phyloP scores from a whole-genome alignment of 2,888 invertebrate genomes.

The Hololepta plana region DNA sequence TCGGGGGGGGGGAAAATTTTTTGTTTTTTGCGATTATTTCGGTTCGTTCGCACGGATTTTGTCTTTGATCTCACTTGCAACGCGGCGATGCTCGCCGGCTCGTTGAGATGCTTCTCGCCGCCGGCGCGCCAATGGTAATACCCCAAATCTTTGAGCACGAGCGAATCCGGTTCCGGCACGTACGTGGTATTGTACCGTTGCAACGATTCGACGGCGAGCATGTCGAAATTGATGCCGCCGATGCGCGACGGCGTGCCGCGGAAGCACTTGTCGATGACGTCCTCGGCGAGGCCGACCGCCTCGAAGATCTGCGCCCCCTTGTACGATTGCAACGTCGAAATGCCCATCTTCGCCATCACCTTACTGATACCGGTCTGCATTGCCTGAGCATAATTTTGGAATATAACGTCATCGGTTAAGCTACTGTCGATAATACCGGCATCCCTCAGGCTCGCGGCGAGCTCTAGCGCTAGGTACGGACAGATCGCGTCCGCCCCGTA shows the following conservation, averaged over 20 bases:
- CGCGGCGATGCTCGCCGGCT: slow-evolving; percentile 61
- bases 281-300: slow-evolving; percentile 84
- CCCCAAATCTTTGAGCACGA: slow-evolving; percentile 65
- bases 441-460: slow-evolving; percentile 68
- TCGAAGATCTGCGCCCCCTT: slow-evolving; percentile 99
- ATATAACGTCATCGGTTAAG: slow-evolving; percentile 65
- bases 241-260: slow-evolving; percentile 51
- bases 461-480: slow-evolving; percentile 90
- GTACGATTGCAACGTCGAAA: slow-evolving; percentile 94
- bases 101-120: slow-evolving; percentile 96
- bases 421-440: slow-evolving; percentile 67
- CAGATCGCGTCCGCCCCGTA: slow-evolving; percentile 98
- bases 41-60: too few relatives aligned
- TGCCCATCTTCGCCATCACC: slow-evolving; percentile 99
- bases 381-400: slow-evolving; percentile 74
- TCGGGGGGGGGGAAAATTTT: too few relatives aligned
- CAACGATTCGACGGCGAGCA: slow-evolving; percentile 70
- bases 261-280: slow-evolving; percentile 90
- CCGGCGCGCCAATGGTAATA: slow-evolving; percentile 93
- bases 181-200: slow-evolving; percentile 67
- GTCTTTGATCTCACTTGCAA: slow-evolving; percentile 50
- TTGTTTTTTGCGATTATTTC: not conserved
- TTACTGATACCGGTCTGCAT: slow-evolving; percentile 35
- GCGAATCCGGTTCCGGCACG: slow-evolving; percentile 45
- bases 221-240: slow-evolving; percentile 81